Evolutionary conservation across 1,140 invertebrate genomes (phyloP), one percentile per base, ranked within the genome.

Genomic region (Bombus confusus): DNA sequence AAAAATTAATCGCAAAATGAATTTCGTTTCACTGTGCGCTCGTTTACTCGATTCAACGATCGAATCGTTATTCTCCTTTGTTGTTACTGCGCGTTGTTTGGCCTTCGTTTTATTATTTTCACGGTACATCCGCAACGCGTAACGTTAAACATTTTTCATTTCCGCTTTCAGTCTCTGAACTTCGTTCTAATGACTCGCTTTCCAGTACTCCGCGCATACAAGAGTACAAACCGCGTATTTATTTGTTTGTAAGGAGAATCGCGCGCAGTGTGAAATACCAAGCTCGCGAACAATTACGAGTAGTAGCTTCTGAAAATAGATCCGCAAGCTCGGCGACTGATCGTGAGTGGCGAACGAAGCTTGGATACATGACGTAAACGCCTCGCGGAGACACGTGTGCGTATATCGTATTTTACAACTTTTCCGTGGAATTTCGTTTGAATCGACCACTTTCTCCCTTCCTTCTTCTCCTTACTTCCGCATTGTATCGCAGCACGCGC

Each of bases 271-370:
- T n/a, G 74, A 85, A 72, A 87, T 77, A 72, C 83, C 59, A 62
- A 79, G 71, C 68, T 69, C 72, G 39, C 80, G 75, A 84, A 77
- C 77, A 88, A 87, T 80, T 81, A 73, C 81, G 75, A 74, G 34
- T 59, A 78, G 80, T 66, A 76, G 52, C 57, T 71, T 85, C 83
- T 80, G 66, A 87, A 90, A 90, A 90, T 90, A 90, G 79, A 90
- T 39, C 43, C 18, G 86, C 76, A 79, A 79, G 82, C 75, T 78
- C 59, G 69, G 31, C 82, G 41, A 85, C 83, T 80, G 41, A 22
- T 59, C 73, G 66, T 77, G 59, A 80, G 81, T 77, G 72, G 75
- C 69, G 82, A 90, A 87, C 78, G 86, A 78, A 80, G 68, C 71
- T 80, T 66, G 82, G 66, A 77, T 82, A 86, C 86, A 68, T 87